A percentile compares a stretch with the other conserved stretches of the same genome.
Conservation (phyloP, 2,113 vertebrate species). For the Tyrannus savana region DNA sequence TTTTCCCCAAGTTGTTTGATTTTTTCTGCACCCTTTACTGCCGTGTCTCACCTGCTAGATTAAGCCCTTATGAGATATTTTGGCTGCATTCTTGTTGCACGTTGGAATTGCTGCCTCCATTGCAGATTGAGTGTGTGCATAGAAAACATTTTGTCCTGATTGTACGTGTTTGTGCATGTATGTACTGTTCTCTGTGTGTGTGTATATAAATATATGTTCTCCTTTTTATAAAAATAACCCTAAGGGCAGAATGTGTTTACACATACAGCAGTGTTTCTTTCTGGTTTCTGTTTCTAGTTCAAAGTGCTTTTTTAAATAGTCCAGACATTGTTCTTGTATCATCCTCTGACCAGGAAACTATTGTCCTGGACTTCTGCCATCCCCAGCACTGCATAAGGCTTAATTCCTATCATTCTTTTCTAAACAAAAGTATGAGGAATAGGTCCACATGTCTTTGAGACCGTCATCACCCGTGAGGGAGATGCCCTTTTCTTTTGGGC, state of each 20-base stretch:
- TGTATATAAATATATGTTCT: not conserved
- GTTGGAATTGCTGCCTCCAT: not conserved
- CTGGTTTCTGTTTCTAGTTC: slow-evolving; percentile 31
- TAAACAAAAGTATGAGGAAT: not conserved
- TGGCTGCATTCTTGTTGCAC: not conserved
- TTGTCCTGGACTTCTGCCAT: not conserved
- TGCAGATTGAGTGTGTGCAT: not conserved
- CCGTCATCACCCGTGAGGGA: not conserved
- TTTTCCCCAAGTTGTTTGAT: not conserved
- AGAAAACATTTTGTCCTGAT: slow-evolving; percentile 17
- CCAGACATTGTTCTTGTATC: not conserved
- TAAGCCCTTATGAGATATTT: not conserved
- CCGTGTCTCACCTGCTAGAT: not conserved
- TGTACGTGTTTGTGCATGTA: not conserved
- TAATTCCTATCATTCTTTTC: slow-evolving; percentile 3
- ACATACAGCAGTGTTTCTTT: slow-evolving; percentile 1
- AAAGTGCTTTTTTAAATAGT: not conserved
- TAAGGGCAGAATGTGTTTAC: slow-evolving; percentile 1
- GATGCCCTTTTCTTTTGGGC: not conserved
- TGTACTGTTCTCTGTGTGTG: not conserved
- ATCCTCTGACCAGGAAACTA: slow-evolving; percentile 30
- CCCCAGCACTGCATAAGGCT: not conserved
- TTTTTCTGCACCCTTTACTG: not conserved
- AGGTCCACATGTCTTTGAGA: not conserved
- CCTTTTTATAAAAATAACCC: slow-evolving; percentile 31